Base-by-base conservation (phyloP, 2,797 vertebrate species). In the Xenops minutus region DNA sequence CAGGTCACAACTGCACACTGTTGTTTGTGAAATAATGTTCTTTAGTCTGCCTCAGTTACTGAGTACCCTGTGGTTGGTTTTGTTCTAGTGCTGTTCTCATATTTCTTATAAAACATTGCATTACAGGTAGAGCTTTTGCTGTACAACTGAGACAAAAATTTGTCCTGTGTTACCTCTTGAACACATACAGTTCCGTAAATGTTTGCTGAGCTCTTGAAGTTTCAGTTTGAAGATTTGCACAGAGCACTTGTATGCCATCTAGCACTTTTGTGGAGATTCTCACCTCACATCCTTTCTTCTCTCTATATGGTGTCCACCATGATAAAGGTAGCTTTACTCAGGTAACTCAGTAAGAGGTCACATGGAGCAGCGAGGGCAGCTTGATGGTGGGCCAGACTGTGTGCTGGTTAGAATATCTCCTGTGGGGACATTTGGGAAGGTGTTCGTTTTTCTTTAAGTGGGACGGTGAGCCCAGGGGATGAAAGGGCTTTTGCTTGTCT, bases 1-100 rank as follows among this genome's bases (percentile, higher is more conserved):
- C 29, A 27, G 15, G 29, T 62, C 55, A 16, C 55, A 32, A 41
- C 20, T 34, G 27, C 17, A 4, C 0, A 0, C 44, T 30, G 3
- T 74, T 69, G 3, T 74, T 69, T 63, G 39, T 92, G 17, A 49
- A 78, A 18, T 37, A 6, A 2, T 48, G 34, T 69, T 73, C 51
- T 73, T 73, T 5, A 44, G 12, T 44, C 39, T 49, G 17, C 34
- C 66, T 63, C 18, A 24, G 34, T 34, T 39, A n/a, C 32, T 6
- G 11, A 56, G 14, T 36, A 14, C 39, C 55, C 34, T 58, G 46
- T 9, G 3, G 43, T 68, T 85, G 37, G 14, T 34, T 83, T 83
- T 83, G 13, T 22, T 78, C 11, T 46, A 37, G 17, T n/a, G 13
- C 41, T 55, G 14, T 32, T 88, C 44, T 76, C 22, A 0, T 75